Conservation (phyloP, 2,113 vertebrate genomes). For the Hippolais icterina region DNA sequence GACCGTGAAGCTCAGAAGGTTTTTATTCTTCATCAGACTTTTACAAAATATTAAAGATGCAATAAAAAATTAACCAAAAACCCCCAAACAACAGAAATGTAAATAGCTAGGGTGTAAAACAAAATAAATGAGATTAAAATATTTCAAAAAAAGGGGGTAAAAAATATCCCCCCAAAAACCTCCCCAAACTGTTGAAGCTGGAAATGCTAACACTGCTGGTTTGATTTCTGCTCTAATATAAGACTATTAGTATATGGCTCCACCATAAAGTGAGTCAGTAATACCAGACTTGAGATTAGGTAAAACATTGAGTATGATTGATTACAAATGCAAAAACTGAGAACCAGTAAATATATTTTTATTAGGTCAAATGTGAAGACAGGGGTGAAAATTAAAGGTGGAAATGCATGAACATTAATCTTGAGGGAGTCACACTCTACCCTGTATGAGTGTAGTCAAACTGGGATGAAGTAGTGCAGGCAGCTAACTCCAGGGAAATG, state of each 20-base stretch:
- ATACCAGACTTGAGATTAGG: background rate
- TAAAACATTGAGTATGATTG: background rate
- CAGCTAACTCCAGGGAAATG: background rate
- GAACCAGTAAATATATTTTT: slow-evolving; percentile 49
- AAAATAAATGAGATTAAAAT: background rate
- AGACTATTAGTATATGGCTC: background rate
- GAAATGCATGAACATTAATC: slow-evolving; percentile 39
- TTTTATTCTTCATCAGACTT: slow-evolving; percentile 14
- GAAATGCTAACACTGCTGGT: background rate
- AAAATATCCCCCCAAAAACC: background rate
- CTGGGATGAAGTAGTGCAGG: slow-evolving; percentile 34
- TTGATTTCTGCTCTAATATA: background rate
- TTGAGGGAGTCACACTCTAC: background rate
- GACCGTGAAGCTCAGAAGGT: background rate
- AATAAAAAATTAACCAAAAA: background rate
- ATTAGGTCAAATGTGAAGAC: slow-evolving; percentile 41
- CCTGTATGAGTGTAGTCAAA: background rate
- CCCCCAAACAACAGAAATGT: background rate
- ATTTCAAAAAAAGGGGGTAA: background rate
- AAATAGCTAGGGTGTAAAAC: slow-evolving; percentile 5
- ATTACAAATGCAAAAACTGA: slow-evolving; percentile 12
- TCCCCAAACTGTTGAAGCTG: background rate
- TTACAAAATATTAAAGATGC: slow-evolving; percentile 21
- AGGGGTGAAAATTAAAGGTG: slow-evolving; percentile 44
- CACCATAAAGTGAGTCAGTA: background rate